Percentiles rank a stretch among this genome's conserved stretches.
These are phyloP conservation scores for Menura novaehollandiae DNA, from an alignment of 2,113 vertebrate species.

Conservation along the genomic window DNA sequence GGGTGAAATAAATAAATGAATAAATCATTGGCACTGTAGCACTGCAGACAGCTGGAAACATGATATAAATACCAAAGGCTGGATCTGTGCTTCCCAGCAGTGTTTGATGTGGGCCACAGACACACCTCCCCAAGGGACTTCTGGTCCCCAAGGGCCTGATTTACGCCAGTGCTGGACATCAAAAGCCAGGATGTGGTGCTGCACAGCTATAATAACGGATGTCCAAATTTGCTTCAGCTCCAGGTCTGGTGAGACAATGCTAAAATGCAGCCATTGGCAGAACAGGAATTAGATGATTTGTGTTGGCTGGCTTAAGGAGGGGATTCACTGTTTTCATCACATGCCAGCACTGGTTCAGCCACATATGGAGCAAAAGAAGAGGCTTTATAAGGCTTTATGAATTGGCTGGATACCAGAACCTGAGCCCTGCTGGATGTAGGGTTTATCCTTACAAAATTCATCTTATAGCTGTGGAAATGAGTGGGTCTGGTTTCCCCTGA, in stretches of 20 bases:
- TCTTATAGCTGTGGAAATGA: neutral
- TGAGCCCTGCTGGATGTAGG: neutral
- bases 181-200: constrained; percentile 54
- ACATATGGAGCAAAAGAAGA: neutral
- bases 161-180: constrained; percentile 36
- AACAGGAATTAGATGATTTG: neutral
- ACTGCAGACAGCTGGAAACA: constrained; percentile 45
- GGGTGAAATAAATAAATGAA: constrained; percentile 39
- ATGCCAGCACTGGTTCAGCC: neutral
- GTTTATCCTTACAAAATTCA: neutral
- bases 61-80: constrained; percentile 37
- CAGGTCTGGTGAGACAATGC: constrained; percentile 29
- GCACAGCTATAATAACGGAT: neutral
- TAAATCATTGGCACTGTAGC: constrained; percentile 29
- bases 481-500: neutral
- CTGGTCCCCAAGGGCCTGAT: neutral
- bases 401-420: neutral
- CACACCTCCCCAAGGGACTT: neutral
- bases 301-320: constrained; percentile 3
- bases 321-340: neutral
- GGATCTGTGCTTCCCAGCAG: constrained; percentile 8
- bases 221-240: neutral
- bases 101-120: constrained; percentile 42
- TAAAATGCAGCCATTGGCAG: constrained; percentile 10
- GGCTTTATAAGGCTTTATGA: constrained; percentile 1